Evolutionary conservation across 1,140 invertebrate species (phyloP), one percentile per base, ranked within the genome.

Genomic region (Pogonomyrmex californicus): DNA sequence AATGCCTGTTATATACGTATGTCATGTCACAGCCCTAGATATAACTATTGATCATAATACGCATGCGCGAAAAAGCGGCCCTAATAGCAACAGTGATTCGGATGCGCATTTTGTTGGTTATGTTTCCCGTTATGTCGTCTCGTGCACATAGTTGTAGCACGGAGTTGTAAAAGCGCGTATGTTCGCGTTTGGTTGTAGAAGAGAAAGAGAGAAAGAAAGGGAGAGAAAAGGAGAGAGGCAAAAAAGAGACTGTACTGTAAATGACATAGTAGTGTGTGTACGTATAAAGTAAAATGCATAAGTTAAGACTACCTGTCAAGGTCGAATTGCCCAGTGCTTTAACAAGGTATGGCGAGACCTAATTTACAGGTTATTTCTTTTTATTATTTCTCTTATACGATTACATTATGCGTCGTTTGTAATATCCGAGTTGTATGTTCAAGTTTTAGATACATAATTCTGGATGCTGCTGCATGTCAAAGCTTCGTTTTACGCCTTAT

Each of bases 281-380:
- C 30, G 86, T 86, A 90, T 86, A 87, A 81, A 83, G 30, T 89
- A 94, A 93, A 93, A 94, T 94, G 94, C 93, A 94, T 91, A 94
- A 94, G 91, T 93, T 94, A 90, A 94, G 93, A 85, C 88, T 94
- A 86, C 93, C 93, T 90, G 93, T 94, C 91, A 94, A 94, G 93
- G 93, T 94, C 81, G 94, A 94, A 92, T 94, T 94, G 71, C 93
- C 94, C 90, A 92, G 92, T 90, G 91, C 91, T 87, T 91, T 94
- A 90, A 93, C 94, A 92, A 94, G 94, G 93, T 94, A 94, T 93
- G 93, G 88, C 86, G 88, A 93, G 92, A 89, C 81, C 89, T 93
- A 90, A 92, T 88, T 90, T 90, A 87, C 85, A 93, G 71, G 79
- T 93, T 85, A 66, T 86, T 92, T 9, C 23, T 68, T 66, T 66